Percentiles rank a stretch among this genome's conserved stretches.
Evolutionary conservation across 2,888 invertebrate genomes (phyloP).

Genomic region (Dyspetes luteomarginatus): DNA sequence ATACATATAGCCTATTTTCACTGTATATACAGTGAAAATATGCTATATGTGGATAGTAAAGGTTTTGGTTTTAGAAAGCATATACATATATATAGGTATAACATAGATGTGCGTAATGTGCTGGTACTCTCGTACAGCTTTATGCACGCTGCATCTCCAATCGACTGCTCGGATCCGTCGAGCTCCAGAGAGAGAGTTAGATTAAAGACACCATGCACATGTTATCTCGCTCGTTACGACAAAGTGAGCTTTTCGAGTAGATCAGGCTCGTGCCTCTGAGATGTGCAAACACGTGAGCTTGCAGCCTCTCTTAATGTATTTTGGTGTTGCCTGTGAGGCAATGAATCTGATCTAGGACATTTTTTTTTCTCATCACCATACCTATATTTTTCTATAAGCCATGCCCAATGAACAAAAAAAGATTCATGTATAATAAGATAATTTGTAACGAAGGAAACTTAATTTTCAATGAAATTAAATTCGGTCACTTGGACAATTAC

Average conservation of each 20-base stretch:
- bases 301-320: conserved; percentile 36
- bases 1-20: too few relatives aligned
- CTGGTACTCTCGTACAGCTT: background rate
- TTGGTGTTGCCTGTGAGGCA: conserved; percentile 5
- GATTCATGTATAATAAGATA: background rate
- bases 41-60: too few relatives aligned
- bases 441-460: too few relatives aligned
- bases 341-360: conserved; percentile 1
- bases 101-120: too few relatives aligned
- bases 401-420: background rate
- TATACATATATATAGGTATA: too few relatives aligned
- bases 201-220: conserved; percentile 1
- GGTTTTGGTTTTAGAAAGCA: too few relatives aligned
- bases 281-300: conserved; percentile 12
- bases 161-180: background rate
- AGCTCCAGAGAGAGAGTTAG: background rate
- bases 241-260: conserved; percentile 50
- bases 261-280: conserved; percentile 22
- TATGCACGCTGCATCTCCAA: conserved; percentile 27
- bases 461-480: too few relatives aligned
- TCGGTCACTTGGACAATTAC: too few relatives aligned
- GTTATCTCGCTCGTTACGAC: conserved; percentile 46
- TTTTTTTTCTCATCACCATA: conserved; percentile 3
- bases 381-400: background rate
- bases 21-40: too few relatives aligned